These are phyloP conservation scores for Himantopus leucocephalus DNA, from an alignment of 2,113 vertebrate species.

Conservation along the genomic window DNA sequence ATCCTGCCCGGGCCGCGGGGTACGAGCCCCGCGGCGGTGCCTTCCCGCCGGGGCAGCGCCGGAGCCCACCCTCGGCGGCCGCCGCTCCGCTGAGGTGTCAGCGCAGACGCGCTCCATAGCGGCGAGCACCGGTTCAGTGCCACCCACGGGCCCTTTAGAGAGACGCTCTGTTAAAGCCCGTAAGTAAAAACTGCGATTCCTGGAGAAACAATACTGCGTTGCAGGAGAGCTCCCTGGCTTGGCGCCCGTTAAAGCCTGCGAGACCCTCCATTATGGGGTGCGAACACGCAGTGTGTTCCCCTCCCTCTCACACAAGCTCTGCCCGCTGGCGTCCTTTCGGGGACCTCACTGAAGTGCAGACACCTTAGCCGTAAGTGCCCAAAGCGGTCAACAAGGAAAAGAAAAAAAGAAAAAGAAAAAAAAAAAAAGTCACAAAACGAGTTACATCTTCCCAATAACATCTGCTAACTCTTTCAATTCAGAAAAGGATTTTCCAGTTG, in stretches of 20 bases:
- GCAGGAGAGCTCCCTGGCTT: rapidly evolving
- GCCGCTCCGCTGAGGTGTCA: neutral
- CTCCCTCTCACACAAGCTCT: neutral
- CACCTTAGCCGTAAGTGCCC: rapidly evolving
- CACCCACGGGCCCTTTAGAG: too few species aligned
- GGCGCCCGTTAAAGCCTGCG: rapidly evolving
- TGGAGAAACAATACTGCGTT: rapidly evolving
- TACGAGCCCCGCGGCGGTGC: neutral
- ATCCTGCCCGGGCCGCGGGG: neutral
- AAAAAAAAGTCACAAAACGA: neutral
- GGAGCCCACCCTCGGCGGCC: neutral
- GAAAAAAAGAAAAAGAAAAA: too few species aligned
- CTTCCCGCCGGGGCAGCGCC: neutral
- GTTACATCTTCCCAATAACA: neutral
- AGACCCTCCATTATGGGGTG: rapidly evolving
- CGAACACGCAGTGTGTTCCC: rapidly evolving
- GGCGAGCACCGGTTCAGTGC: neutral
- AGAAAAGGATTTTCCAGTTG: neutral
- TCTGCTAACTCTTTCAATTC: neutral
- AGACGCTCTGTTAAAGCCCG: rapidly evolving
- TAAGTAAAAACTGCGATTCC: neutral
- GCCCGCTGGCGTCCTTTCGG: rapidly evolving
- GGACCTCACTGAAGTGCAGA: rapidly evolving
- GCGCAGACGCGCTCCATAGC: neutral
- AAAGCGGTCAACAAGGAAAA: neutral